These are phyloP conservation scores for Buathra laborator DNA, from an alignment of 2,888 invertebrate species.

Conservation along the genomic window DNA sequence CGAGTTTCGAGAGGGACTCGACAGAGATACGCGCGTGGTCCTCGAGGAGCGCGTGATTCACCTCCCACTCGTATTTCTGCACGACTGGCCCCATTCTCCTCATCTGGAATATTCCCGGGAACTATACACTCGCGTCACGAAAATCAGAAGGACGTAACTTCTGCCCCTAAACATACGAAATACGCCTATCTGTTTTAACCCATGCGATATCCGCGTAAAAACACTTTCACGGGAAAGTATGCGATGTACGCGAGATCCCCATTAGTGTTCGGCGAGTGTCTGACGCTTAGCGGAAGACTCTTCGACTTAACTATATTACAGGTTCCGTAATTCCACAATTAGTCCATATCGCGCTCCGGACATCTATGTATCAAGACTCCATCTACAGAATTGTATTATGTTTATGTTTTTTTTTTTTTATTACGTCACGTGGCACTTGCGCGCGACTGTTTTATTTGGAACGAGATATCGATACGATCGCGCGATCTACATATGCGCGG, in stretches of 20 bases:
- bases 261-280: slow-evolving; percentile 49
- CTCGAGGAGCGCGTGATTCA: slow-evolving; percentile 7
- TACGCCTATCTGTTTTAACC: not conserved
- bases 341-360: not conserved
- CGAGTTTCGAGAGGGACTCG: not conserved
- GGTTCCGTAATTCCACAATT: slow-evolving; percentile 44
- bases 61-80: slow-evolving; percentile 23
- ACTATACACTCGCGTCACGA: slow-evolving; percentile 8
- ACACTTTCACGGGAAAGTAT: slow-evolving; percentile 72
- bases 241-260: slow-evolving; percentile 38
- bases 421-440: not conserved
- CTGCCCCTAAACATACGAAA: not conserved
- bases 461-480: not conserved
- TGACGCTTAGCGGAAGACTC: slow-evolving; percentile 59
- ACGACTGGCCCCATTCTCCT: slow-evolving; percentile 61
- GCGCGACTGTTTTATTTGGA: not conserved
- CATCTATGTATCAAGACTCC: slow-evolving; percentile 1
- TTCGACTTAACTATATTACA: slow-evolving; percentile 38
- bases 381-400: not conserved
- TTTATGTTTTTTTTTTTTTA: slow-evolving; percentile 18
- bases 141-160: slow-evolving; percentile 6
- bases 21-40: slow-evolving; percentile 9
- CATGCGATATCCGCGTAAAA: slow-evolving; percentile 54
- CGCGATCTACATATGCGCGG: not conserved
- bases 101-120: slow-evolving; percentile 58